Evolutionary conservation across 2,113 vertebrate genomes (phyloP).

Genomic region (Porphyrio hochstetteri): DNA sequence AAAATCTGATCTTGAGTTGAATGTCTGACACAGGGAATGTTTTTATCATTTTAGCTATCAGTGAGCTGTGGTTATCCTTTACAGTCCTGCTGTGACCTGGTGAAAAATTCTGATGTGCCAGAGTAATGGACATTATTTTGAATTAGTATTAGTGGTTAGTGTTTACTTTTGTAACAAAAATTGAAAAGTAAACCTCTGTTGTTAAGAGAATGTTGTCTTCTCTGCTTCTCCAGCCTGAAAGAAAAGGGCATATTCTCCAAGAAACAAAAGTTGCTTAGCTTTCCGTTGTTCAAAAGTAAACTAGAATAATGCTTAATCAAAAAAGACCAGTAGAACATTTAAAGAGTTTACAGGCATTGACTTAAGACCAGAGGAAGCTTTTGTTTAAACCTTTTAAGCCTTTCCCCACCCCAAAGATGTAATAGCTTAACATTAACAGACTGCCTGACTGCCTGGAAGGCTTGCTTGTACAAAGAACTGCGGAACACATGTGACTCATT

Average conservation of each 20-base stretch:
- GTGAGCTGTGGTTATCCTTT: not conserved
- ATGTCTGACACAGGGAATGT: not conserved
- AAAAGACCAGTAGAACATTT: not conserved
- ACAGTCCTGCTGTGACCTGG: not conserved
- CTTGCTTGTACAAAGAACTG: not conserved
- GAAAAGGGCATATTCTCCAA: not conserved
- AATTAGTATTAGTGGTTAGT: not conserved
- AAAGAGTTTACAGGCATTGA: not conserved
- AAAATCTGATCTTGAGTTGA: not conserved
- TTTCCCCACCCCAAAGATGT: not conserved
- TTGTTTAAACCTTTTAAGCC: not conserved
- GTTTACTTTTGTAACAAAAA: not conserved
- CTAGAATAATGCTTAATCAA: not conserved
- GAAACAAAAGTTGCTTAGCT: not conserved
- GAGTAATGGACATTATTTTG: not conserved
- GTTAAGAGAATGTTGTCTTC: not conserved
- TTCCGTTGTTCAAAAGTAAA: not conserved
- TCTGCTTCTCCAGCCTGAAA: not conserved
- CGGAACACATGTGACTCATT: conserved; percentile 18
- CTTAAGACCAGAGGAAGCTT: not conserved
- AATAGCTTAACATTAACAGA: not conserved
- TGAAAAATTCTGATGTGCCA: not conserved
- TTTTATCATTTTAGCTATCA: not conserved
- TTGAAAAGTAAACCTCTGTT: not conserved
- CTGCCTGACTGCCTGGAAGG: not conserved